Base-by-base conservation (phyloP, 2,797 vertebrate species). In the Chaetophractus vellerosus region DNA sequence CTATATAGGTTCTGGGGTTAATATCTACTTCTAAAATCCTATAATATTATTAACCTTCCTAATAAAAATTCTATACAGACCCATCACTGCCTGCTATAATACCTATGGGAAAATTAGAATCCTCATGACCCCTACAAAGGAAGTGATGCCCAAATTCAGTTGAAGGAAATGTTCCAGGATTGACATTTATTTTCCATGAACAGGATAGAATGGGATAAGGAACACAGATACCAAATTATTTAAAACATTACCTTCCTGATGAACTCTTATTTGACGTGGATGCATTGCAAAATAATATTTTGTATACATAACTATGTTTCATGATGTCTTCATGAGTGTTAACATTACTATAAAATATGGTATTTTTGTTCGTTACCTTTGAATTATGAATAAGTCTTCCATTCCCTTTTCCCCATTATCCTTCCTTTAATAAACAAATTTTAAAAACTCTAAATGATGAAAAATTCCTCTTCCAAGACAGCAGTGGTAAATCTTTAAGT, bases 91-190 rank as follows among this genome's bases (percentile, higher is more conserved):
- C 69, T 33, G 12, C 26, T 15, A 0, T 0, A 14, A 26, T 9
- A 45, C 14, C 31, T 9, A 3, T 3, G 31, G 19, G 26, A n/a
- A 18, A n/a, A 5, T 33, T 16, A 2, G 4, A 33, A 4, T 28
- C 21, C 9, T 23, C 9, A 5, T 6, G 26, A 12, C 9, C 41
- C 38, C 36, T 5, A 0, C 28, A 15, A 23, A 36, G 50, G 24
- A 52, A 45, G 21, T 6, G 9, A 68, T 0, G 0, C 14, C 15
- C 24, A 38, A 21, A 3, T 28, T 57, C 11, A 1, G 0, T 4
- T 18, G 63, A 16, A 61, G 26, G 26, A n/a, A 57, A 41, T 19
- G 16, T 45, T 9, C 45, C 23, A 21, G 24, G 45, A 48, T 10
- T n/a, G 26, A 69, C 11, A 76, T 36, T 33, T 38, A 18, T 24